Percentiles rank a stretch among this genome's conserved stretches.
These are phyloP conservation scores for Patella pellucida DNA, from an alignment of 2,888 invertebrate species.

Conservation along the genomic window DNA sequence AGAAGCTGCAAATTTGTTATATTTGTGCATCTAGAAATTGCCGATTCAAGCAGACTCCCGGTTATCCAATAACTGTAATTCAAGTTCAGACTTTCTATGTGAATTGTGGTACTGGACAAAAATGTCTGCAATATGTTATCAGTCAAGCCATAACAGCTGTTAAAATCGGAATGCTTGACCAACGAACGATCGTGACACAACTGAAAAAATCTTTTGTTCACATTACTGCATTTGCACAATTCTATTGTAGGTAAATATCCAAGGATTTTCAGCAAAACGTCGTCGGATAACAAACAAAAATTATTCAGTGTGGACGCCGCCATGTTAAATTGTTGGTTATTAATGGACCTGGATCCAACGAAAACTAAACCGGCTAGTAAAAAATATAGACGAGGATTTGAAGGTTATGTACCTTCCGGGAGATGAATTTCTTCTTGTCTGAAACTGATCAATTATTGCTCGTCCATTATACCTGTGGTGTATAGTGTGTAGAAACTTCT, in stretches of 20 bases:
- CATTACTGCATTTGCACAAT: conserved; percentile 40
- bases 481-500: too few relatives aligned
- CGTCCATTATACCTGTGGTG: too few relatives aligned
- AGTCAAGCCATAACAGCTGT: conserved; percentile 45
- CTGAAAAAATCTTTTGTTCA: conserved; percentile 45
- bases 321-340: neutral
- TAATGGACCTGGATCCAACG: too few relatives aligned
- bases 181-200: conserved; percentile 53
- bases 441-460: too few relatives aligned
- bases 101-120: conserved; percentile 40
- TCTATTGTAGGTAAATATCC: conserved; percentile 42
- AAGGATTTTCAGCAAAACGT: conserved; percentile 54
- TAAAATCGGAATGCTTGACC: conserved; percentile 49
- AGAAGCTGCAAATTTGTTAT: conserved; percentile 58
- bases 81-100: conserved; percentile 55
- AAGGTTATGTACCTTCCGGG: too few relatives aligned
- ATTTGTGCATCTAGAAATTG: conserved; percentile 55
- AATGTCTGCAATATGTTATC: conserved; percentile 53
- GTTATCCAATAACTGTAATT: conserved; percentile 66
- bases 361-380: too few relatives aligned
- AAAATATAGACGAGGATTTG: too few relatives aligned
- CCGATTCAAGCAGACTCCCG: conserved; percentile 44
- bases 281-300: conserved; percentile 43
- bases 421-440: too few relatives aligned
- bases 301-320: neutral